A percentile compares a stretch with the other conserved stretches of the same genome.
Evolutionary conservation across 2,113 vertebrate genomes (phyloP).

Genomic region (Eretmochelys imbricata): DNA sequence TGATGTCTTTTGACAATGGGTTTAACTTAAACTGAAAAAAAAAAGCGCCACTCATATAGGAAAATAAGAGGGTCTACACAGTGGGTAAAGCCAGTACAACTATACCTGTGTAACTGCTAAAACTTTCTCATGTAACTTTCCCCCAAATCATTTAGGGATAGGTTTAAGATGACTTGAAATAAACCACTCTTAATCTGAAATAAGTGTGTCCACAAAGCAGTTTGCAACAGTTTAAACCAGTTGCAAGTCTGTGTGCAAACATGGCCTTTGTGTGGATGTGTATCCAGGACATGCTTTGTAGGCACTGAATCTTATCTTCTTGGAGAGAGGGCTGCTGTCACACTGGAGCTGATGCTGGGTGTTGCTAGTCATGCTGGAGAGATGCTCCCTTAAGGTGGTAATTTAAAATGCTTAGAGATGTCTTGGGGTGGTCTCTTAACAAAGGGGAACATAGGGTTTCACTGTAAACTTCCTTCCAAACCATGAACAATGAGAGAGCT

Average conservation of each 20-base stretch:
- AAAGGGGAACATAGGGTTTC: rapidly evolving
- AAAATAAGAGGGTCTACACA: neutral
- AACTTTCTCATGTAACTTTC: neutral
- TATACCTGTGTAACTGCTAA: neutral
- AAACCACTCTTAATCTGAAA: neutral
- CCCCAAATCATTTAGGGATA: neutral
- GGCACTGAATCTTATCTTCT: neutral
- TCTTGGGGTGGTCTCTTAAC: rapidly evolving
- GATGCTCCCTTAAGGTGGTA: neutral
- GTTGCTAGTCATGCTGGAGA: neutral
- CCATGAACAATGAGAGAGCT: neutral
- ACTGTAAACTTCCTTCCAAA: neutral
- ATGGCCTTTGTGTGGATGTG: rapidly evolving
- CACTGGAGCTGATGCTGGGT: neutral
- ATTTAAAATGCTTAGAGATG: neutral
- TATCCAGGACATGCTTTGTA: neutral
- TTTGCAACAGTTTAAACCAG: neutral
- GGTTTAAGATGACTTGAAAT: neutral
- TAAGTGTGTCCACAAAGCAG: neutral
- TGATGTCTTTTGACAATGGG: neutral
- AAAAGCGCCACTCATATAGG: neutral
- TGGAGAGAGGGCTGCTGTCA: neutral
- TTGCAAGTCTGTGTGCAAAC: neutral
- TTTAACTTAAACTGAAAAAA: neutral
- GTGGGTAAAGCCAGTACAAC: neutral